Conservation (phyloP, 2,113 vertebrate species). For the Pseudopipra pipra region DNA sequence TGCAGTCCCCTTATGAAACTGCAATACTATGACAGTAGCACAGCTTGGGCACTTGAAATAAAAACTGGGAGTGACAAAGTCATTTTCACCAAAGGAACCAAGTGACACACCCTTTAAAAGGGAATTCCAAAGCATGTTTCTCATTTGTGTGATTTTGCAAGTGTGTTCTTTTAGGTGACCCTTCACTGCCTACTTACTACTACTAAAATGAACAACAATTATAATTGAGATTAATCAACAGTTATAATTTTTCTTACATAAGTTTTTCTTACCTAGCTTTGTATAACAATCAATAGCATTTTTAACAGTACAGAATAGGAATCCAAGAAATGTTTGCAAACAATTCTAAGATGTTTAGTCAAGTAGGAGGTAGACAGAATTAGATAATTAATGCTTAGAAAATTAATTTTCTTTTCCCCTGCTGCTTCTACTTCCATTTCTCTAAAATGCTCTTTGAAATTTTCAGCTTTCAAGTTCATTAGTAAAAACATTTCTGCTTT, state of each 20-base stretch:
- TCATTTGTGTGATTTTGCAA: background rate
- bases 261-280: slow-evolving; percentile 4
- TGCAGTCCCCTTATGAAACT: background rate
- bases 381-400: background rate
- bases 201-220: background rate
- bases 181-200: background rate
- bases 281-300: background rate
- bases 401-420: background rate
- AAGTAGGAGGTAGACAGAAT: background rate
- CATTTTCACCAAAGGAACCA: background rate
- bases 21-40: background rate
- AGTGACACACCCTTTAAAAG: background rate
- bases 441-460: background rate
- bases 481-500: background rate
- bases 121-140: background rate
- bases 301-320: background rate
- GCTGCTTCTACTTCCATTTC: background rate
- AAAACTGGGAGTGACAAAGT: background rate
- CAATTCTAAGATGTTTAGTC: background rate
- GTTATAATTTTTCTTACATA: background rate
- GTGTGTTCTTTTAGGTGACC: background rate
- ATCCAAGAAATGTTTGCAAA: background rate
- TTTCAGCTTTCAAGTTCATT: background rate
- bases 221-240: background rate
- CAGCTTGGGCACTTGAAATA: background rate